Evolutionary conservation across 2,797 vertebrate genomes (phyloP), one percentile per base, ranked within the genome.

Genomic region (Hafferia zeledoni): DNA sequence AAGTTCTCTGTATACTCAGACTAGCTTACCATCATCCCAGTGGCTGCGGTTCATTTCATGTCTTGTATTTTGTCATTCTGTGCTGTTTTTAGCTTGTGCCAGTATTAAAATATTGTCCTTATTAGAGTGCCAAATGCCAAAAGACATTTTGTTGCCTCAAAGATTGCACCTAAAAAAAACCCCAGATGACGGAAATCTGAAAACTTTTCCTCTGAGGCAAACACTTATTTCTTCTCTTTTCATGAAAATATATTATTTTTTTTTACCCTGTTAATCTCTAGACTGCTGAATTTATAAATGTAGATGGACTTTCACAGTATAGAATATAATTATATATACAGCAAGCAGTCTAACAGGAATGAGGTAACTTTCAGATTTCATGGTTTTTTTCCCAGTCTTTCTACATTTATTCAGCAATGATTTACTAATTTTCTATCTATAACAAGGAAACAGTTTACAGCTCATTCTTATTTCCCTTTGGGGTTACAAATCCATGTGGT

Each of bases 91-190:
- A 97, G 97, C 96, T 97, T 96, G 95, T 97, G 98, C 97, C 98
- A 98, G 98, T 98, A 97, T 97, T 98, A 98, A 97, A 96, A 93
- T 92, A 83, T 79, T 87, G 95, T 97, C 96, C 92, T 96, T 93
- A 74, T 85, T 68, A 88, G 92, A 95, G 98, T 98, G 98, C 98
- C 97, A 98, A 98, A 97, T 96, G 95, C 96, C 95, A 97, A 94
- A 96, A 92, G 95, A 97, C 69, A 24, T 94, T 84, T 71, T 82
- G 68, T 90, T 87, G 92, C 83, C 95, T 96, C 95, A 87, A 77
- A 92, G 43, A 55, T 96, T 91, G 94, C 96, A 94, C 93, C 96
- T 87, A 81, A 77, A 92, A 83, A 37, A 49, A 24, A 31, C 52
- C 60, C 88, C 53, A 71, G 30, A 19, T 11, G 24, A 25, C 86